Conservation (phyloP, 92 coral and sea anemone species). For the Parazoanthus swiftii region DNA sequence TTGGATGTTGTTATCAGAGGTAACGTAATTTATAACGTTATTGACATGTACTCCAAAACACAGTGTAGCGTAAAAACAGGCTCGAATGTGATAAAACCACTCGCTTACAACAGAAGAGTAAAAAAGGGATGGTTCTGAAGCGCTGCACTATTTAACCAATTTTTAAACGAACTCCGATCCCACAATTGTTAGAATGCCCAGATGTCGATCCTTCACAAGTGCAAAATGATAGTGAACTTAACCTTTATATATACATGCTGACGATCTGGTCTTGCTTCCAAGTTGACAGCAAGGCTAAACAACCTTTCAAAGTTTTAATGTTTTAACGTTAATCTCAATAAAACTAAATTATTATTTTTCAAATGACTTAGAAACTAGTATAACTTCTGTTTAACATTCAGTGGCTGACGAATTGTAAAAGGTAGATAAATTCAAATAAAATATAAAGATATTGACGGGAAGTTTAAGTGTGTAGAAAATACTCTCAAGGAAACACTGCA, state of each 20-base stretch:
- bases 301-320: not conserved
- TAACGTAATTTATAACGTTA: not conserved
- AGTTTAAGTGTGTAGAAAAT: not conserved
- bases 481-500: not conserved
- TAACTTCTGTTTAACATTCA: too few relatives aligned
- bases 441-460: not conserved
- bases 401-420: not conserved
- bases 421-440: constrained; percentile 2
- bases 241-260: not conserved
- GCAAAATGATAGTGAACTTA: not conserved
- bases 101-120: not conserved
- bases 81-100: not conserved
- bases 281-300: not conserved
- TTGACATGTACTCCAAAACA: not conserved
- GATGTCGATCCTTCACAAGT: not conserved
- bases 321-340: too few relatives aligned
- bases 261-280: not conserved
- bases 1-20: not conserved
- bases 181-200: not conserved
- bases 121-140: not conserved
- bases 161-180: not conserved
- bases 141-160: not conserved
- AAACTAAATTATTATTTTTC: not conserved
- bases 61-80: not conserved
- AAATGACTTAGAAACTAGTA: not conserved